These are phyloP conservation scores for Calidris pugnax DNA, from an alignment of 2,113 vertebrate genomes.

Conservation along the genomic window DNA sequence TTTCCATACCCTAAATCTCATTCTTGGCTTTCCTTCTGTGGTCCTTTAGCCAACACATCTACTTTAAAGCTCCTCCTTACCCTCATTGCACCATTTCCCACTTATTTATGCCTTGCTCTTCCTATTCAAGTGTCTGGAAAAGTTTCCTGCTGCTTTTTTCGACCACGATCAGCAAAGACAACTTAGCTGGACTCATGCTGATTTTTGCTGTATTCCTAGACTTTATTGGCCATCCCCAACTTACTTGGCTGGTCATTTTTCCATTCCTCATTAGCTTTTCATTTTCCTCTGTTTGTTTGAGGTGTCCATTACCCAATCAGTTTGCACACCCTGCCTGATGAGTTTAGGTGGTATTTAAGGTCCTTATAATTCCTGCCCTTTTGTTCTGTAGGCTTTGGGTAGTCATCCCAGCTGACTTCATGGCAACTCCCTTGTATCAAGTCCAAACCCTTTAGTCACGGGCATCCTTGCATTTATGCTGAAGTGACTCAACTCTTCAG, in stretches of 20 bases:
- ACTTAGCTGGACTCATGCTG: neutral
- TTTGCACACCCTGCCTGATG: neutral
- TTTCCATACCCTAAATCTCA: slow-evolving; percentile 26
- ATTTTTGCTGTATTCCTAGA: neutral
- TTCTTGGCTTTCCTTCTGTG: neutral
- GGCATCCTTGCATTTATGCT: neutral
- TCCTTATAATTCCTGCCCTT: neutral
- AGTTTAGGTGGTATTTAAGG: neutral
- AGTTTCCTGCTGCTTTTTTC: neutral
- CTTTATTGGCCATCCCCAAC: neutral
- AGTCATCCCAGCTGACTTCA: neutral
- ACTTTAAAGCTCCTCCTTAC: neutral
- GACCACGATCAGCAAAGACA: neutral
- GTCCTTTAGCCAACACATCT: neutral
- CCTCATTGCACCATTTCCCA: neutral
- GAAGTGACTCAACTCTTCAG: neutral
- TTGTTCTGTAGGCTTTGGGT: neutral
- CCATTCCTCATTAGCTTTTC: neutral
- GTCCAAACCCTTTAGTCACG: neutral
- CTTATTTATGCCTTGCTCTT: neutral
- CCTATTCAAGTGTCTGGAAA: neutral
- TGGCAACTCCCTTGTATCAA: neutral
- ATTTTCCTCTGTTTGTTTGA: neutral
- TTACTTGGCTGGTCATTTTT: neutral
- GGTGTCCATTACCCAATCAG: neutral